Evolutionary conservation across 1,140 invertebrate species (phyloP).

Genomic region (Drosophila lacteicornis): DNA sequence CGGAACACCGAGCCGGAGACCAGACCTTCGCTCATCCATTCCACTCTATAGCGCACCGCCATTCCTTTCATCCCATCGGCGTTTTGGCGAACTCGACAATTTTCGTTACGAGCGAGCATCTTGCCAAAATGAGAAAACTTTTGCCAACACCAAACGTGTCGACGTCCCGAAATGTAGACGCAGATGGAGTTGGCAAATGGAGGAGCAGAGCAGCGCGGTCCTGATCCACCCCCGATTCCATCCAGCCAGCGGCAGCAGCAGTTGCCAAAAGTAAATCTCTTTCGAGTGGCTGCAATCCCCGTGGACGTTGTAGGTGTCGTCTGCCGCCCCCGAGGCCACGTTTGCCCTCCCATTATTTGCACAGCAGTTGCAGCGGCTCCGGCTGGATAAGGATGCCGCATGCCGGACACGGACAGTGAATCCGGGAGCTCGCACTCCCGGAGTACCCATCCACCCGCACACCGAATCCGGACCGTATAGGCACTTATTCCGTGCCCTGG

Average conservation of each 20-base stretch:
- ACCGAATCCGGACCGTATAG: constrained; percentile 25
- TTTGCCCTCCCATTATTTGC: constrained; percentile 69
- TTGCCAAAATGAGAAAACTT: constrained; percentile 81
- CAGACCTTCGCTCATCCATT: not conserved
- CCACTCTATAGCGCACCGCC: not conserved
- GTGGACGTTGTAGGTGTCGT: constrained; percentile 52
- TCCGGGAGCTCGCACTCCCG: constrained; percentile 1
- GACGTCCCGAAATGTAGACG: constrained; percentile 41
- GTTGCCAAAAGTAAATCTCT: constrained; percentile 77
- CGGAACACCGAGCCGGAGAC: not conserved
- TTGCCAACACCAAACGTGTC: constrained; percentile 76
- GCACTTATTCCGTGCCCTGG: constrained; percentile 50
- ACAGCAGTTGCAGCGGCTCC: constrained; percentile 70
- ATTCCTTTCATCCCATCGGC: constrained; percentile 52
- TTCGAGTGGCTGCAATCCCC: constrained; percentile 76
- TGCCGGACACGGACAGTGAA: constrained; percentile 22
- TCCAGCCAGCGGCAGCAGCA: constrained; percentile 26
- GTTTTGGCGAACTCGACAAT: constrained; percentile 74
- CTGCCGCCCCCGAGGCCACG: constrained; percentile 21
- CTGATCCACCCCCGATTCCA: constrained; percentile 15
- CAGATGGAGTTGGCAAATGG: constrained; percentile 41
- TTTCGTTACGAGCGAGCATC: constrained; percentile 78
- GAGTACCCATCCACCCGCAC: constrained; percentile 12
- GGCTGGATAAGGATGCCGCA: constrained; percentile 22
- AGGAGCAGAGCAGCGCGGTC: constrained; percentile 12